These are phyloP conservation scores for Ganaspis sp. DNA, from an alignment of 1,140 invertebrate genomes.

Conservation along the genomic window DNA sequence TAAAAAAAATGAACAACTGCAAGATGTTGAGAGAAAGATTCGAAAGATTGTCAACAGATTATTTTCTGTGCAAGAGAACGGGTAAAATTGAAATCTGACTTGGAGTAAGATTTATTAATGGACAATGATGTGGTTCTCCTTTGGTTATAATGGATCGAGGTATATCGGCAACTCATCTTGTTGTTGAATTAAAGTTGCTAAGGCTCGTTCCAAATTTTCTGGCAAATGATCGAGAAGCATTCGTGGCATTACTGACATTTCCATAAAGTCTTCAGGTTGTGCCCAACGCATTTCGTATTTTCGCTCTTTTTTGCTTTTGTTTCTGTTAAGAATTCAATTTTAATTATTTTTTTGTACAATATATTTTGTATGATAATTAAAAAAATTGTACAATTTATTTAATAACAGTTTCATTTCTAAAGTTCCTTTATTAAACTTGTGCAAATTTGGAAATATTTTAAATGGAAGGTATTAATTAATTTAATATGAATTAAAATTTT, in stretches of 20 bases:
- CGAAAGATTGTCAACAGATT: not conserved
- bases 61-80: not conserved
- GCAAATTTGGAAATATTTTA: conserved; percentile 22
- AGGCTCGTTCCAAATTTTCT: conserved; percentile 82
- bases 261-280: conserved; percentile 84
- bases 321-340: conserved; percentile 48
- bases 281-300: conserved; percentile 86
- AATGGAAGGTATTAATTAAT: conserved; percentile 20
- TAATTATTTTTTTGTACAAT: too few relatives aligned
- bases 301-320: conserved; percentile 61
- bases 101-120: conserved; percentile 11
- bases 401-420: too few relatives aligned
- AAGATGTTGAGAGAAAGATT: too few relatives aligned
- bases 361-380: too few relatives aligned
- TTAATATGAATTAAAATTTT: conserved; percentile 17
- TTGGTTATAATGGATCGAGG: conserved; percentile 48
- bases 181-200: conserved; percentile 78
- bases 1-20: too few relatives aligned
- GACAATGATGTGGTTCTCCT: not conserved
- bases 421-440: too few relatives aligned
- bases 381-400: too few relatives aligned
- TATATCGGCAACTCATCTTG: conserved; percentile 67
- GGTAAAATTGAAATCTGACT: not conserved
- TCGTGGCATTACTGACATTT: conserved; percentile 84
- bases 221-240: conserved; percentile 87